Evolutionary conservation across 2,888 invertebrate species (phyloP), one percentile per base, ranked within the genome.

Genomic region (Oligia strigilis): DNA sequence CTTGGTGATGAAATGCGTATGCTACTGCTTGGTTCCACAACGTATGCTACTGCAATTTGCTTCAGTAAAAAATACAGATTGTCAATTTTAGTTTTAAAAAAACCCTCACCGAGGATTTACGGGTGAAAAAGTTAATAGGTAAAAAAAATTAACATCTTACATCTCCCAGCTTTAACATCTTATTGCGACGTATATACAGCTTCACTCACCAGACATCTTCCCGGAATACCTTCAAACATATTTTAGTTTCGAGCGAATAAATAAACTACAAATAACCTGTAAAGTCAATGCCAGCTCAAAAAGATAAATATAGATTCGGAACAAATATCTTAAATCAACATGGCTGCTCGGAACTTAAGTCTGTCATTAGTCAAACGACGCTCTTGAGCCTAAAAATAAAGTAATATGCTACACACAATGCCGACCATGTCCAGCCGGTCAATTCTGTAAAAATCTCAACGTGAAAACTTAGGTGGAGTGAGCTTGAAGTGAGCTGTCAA

Each of bases 231-330:
- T 62, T 81, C 40, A 9, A 43, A 52, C 43, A 4, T 40, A 14
- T 72, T 40, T 49, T 52, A 58, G 66, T 49, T 71, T 43, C 55
- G 43, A 65, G n/a, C 43, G n/a, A 71, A 74, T 55, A 62, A 71
- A 73, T 64, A 81, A n/a, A 81, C 46, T 23, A 49, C n/a, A 76
- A 64, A 69, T 19, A 72, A 46, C 78, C 70, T 75, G 64, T 69
- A 75, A 75, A 58, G 82, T 70, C 49, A 76, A 69, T 40, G 5
- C 40, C 73, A 65, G 74, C 2, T 66, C 46, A 58, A 85, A 67
- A 69, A 72, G 46, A 36, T 62, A 82, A 72, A 83, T 83, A 82
- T 82, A 65, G 64, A 72, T 69, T 82, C 76, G 58, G 82, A 83
- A 82, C 82, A 82, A 82, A 85, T 75, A 83, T 58, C 40, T 58